Evolutionary conservation across 2,888 invertebrate genomes (phyloP), one percentile per base, ranked within the genome.

Genomic region (Cremastinae sp.): DNA sequence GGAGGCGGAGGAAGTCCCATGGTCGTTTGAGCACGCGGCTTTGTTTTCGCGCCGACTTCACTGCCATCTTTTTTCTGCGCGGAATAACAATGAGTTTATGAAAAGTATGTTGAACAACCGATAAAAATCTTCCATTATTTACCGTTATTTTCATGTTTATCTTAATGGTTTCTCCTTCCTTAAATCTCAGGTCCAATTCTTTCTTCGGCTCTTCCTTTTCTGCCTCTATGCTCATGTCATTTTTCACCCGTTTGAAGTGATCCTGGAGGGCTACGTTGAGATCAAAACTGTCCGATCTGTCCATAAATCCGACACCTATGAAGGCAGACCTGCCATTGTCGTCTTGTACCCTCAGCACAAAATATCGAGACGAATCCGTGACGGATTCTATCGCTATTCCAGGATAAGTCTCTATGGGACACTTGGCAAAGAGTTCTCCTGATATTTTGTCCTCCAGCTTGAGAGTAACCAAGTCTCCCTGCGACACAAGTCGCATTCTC

Each of bases 101-200:
- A 2, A 22, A 2, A 28, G 4, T 34, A 9, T 14, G 8, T 54
- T 14, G 3, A 0, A 16, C 12, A 36, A 54, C 9, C 12, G 36
- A 4, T 36, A 1, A 56, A 69, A 22, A 10, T 36, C 49, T n/a
- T 8, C 22, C 10, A 62, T 56, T 41, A 85, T 91, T 90, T 92
- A 97, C 97, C 79, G 97, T 96, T 80, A 97, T 97, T 91, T 97
- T 96, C 96, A 99, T 97, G 88, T 98, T 99, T 76, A 99, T 98
- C 91, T 98, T 99, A 81, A 99, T 99, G 0, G 99, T 99, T 92
- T 99, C 98, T 16, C 99, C 99, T 87, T 99, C 99, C 88, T 99
- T 99, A 89, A 99, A 99, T 58, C 98, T 96, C 66, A 99, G 92
- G 92, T 99, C 98, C 47, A 99, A 91, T 84, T 97, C 95, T 83